Conservation (phyloP, 2,113 vertebrate genomes). For the Synodontis membranacea region DNA sequence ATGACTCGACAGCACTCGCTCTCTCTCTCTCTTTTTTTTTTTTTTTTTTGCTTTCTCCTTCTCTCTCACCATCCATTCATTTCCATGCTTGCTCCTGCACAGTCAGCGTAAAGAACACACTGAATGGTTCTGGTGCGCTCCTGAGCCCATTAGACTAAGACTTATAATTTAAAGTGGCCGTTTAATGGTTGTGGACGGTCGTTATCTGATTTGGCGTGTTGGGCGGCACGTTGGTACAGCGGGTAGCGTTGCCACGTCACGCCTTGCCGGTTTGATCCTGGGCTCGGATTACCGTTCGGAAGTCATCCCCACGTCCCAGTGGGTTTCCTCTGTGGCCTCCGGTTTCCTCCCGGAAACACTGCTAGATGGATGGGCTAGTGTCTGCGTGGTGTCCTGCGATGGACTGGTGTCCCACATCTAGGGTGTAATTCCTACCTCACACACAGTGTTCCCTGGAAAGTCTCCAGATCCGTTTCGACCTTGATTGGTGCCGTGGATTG, state of each 20-base stretch:
- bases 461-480: neutral
- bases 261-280: neutral
- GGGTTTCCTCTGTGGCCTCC: no score
- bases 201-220: neutral
- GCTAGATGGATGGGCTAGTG: neutral
- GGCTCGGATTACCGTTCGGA: neutral
- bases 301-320: neutral
- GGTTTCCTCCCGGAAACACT: neutral
- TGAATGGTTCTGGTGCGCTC: constrained; percentile 1
- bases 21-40: no score
- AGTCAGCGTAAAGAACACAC: constrained; percentile 65
- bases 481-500: neutral
- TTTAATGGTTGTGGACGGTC: neutral
- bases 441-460: neutral
- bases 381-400: neutral
- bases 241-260: neutral
- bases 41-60: constrained; percentile 19
- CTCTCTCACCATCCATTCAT: constrained; percentile 54
- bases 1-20: constrained; percentile 50
- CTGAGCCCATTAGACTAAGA: neutral
- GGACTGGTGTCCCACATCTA: neutral
- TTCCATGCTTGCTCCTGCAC: constrained; percentile 63
- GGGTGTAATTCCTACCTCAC: neutral
- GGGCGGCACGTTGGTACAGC: neutral
- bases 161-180: neutral